Evolutionary conservation across 2,888 invertebrate genomes (phyloP), one percentile per base, ranked within the genome.

Genomic region (Melitaea athalia): DNA sequence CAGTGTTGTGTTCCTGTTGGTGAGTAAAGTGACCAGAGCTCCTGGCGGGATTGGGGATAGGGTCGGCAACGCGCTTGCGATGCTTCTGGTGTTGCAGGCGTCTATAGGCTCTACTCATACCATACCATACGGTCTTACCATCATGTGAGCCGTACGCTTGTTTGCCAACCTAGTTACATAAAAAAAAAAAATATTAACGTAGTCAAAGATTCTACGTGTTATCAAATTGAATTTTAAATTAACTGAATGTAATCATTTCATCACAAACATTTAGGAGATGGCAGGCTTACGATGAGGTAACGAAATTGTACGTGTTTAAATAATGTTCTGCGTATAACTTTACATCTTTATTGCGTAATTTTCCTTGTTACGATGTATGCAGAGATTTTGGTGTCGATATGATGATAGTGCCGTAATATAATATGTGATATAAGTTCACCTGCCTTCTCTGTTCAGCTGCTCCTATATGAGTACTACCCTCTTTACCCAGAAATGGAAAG

Each of bases 321-420:
- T 57, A 57, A 57, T 57, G n/a, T 10, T 10, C n/a, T n/a, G 10
- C 15, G 10, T 57, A 31, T 38, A 55, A 55, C 42, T 42, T 11
- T 15, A 57, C 57, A 57, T 57, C 42, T 57, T 57, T n/a, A 42
- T 57, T 57, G 42, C n/a, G n/a, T 57, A 57, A 57, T n/a, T 15
- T 57, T 42, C 42, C 15, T 33, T 24, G 42, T 57, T 57, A 14
- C 38, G 15, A 15, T 11, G 7, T 33, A 33, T n/a, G 8, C 38
- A n/a, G 15, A 57, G 15, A 42, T 57, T 57, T 57, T 8, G 15
- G 42, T 57, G 57, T 57, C n/a, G 15, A 57, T 57, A 0, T 14
- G 33, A 33, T 57, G 38, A 15, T 15, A 42, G 42, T 15, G 7
- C 38, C 10, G 12, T 57, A 57, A 57, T 57, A 7, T 38, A n/a